phyloP scores from a whole-genome alignment of 2,797 vertebrate genomes.

The Acipenser oxyrinchus region DNA sequence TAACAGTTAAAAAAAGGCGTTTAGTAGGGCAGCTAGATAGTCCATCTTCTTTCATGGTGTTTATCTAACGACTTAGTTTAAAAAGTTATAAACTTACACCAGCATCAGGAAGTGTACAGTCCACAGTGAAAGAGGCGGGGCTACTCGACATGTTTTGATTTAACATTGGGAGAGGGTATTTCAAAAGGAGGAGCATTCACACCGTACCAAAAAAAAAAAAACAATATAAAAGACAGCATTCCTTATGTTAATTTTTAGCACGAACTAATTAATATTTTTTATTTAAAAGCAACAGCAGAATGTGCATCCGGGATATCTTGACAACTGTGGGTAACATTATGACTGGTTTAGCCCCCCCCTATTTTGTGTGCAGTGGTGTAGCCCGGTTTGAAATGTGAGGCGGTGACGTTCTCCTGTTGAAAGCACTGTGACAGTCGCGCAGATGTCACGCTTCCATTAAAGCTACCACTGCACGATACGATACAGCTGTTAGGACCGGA shows the following conservation, averaged over 20 bases:
- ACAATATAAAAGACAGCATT: not conserved
- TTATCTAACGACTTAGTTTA: too few species aligned
- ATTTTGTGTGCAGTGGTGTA: not conserved
- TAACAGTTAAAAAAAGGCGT: too few species aligned
- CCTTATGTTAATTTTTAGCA: not conserved
- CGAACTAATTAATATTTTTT: not conserved
- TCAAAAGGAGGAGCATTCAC: not conserved
- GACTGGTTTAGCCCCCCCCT: not conserved
- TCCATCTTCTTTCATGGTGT: too few species aligned
- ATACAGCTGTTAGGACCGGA: not conserved
- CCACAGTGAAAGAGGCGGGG: not conserved
- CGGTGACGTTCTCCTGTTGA: not conserved
- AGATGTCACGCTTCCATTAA: not conserved
- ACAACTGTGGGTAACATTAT: not conserved
- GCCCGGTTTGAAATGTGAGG: constrained; percentile 5
- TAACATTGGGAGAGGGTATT: constrained; percentile 9
- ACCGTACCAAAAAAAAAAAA: not conserved
- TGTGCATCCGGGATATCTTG: too few species aligned
- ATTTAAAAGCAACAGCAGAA: not conserved
- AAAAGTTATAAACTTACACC: not conserved
- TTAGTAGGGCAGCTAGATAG: too few species aligned
- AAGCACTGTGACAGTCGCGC: not conserved
- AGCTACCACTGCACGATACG: not conserved
- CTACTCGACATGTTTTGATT: constrained; percentile 3
- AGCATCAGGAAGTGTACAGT: not conserved